Evolutionary conservation across 37 sponge, comb jelly and placozoan species (phyloP).

Genomic region (Theonella swinhoei): DNA sequence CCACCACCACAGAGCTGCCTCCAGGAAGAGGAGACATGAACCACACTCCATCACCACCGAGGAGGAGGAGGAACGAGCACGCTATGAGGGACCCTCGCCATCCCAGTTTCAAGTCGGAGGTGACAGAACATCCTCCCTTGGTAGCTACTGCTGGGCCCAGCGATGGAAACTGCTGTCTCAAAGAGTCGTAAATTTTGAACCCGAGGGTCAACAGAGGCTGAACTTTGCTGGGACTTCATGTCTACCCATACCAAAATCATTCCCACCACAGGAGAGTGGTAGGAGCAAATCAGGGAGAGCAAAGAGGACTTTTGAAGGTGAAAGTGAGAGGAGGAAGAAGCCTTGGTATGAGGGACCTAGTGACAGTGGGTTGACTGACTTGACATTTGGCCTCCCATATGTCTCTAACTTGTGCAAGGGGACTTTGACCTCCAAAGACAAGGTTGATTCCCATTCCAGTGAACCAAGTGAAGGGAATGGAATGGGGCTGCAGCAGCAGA

Average conservation of each 20-base stretch:
- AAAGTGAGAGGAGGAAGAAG: background rate
- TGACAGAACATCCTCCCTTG: slow-evolving; percentile 5
- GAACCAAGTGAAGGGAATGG: background rate
- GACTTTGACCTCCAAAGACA: background rate
- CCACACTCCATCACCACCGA: slow-evolving; percentile 2
- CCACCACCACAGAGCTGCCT: background rate
- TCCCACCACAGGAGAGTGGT: background rate
- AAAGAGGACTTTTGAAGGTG: background rate
- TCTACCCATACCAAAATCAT: background rate
- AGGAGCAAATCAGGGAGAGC: background rate
- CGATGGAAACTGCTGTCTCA: slow-evolving; percentile 1
- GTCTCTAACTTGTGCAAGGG: background rate
- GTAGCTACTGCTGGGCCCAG: slow-evolving; percentile 14
- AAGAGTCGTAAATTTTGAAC: slow-evolving; percentile 17
- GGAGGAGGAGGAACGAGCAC: slow-evolving; percentile 39
- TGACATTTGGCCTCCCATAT: background rate
- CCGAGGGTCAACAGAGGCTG: background rate
- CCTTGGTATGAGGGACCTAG: slow-evolving; percentile 45
- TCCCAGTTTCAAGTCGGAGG: background rate
- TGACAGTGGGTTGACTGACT: background rate
- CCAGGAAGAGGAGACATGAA: background rate
- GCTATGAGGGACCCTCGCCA: slow-evolving; percentile 22
- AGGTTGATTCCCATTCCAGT: background rate
- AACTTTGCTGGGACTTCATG: slow-evolving; percentile 9
- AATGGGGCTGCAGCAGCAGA: background rate